These are phyloP conservation scores for Myrmecophaga tridactyla DNA, from an alignment of 2,113 vertebrate genomes.

Conservation along the genomic window DNA sequence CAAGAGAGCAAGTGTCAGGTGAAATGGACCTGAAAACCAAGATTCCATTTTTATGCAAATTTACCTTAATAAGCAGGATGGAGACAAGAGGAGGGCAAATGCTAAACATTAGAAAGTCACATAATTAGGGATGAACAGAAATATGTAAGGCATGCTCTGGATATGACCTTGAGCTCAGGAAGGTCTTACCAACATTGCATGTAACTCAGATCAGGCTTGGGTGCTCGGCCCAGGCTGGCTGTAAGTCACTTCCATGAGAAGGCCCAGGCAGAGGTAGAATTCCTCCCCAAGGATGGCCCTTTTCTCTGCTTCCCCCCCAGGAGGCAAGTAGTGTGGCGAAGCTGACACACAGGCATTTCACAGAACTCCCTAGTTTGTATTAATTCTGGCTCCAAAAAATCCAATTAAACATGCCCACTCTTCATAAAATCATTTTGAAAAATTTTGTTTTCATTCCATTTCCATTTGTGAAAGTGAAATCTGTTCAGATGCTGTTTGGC, in stretches of 20 bases:
- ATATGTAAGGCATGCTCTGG: not conserved
- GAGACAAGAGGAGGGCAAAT: slow-evolving; percentile 53
- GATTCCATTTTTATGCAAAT: slow-evolving; percentile 68
- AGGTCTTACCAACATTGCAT: not conserved
- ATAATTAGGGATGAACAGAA: slow-evolving; percentile 20
- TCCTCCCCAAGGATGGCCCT: not conserved
- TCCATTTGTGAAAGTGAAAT: slow-evolving; percentile 59
- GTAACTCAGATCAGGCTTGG: not conserved
- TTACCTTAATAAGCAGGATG: slow-evolving; percentile 64
- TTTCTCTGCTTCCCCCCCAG: not conserved
- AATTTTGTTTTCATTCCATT: slow-evolving; percentile 27
- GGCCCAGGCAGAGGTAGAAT: not conserved
- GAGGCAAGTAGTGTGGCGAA: not conserved
- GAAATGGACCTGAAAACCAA: slow-evolving; percentile 52
- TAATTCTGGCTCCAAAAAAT: slow-evolving; percentile 67
- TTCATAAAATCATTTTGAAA: slow-evolving; percentile 49
- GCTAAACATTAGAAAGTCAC: slow-evolving; percentile 46
- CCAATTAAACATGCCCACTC: slow-evolving; percentile 63
- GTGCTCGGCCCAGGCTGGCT: not conserved
- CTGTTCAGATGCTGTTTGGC: not conserved
- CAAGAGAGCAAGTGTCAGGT: slow-evolving; percentile 63
- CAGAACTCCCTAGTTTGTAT: slow-evolving; percentile 57
- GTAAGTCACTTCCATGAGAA: not conserved
- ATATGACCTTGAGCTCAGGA: slow-evolving; percentile 59
- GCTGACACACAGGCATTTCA: not conserved